Conservation (phyloP, 2,888 invertebrate genomes). For the Aplocera efformata region DNA sequence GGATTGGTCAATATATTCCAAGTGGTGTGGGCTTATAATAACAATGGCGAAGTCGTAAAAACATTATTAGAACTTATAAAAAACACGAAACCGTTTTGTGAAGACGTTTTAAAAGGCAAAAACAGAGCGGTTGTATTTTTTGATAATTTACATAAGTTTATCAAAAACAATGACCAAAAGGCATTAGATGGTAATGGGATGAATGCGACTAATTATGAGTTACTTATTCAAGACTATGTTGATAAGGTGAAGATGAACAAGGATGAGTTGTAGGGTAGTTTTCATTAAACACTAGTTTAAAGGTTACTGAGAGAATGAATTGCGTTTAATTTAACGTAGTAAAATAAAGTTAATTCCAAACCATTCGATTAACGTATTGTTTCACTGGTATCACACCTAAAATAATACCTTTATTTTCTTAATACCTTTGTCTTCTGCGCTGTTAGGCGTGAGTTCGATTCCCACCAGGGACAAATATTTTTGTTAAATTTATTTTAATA, state of each 20-base stretch:
- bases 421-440: too few species aligned
- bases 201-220: conserved; percentile 37
- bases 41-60: conserved; percentile 33
- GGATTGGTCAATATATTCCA: conserved; percentile 55
- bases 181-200: conserved; percentile 30
- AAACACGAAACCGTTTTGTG: conserved; percentile 52
- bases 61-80: conserved; percentile 48
- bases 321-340: too few species aligned
- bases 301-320: too few species aligned
- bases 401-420: too few species aligned
- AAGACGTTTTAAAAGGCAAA: conserved; percentile 39
- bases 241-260: conserved; percentile 36
- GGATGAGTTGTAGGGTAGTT: conserved; percentile 56
- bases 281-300: too few species aligned
- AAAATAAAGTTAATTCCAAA: too few species aligned
- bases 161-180: conserved; percentile 33
- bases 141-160: conserved; percentile 35
- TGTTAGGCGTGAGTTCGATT: too few species aligned
- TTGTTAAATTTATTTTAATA: too few species aligned
- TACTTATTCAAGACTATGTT: conserved; percentile 44
- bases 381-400: too few species aligned
- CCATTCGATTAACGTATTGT: too few species aligned
- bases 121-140: conserved; percentile 42
- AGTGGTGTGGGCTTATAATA: conserved; percentile 36
- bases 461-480: too few species aligned